Conservation (phyloP, 1,140 invertebrate genomes). For the Cheumatopsyche charites region DNA sequence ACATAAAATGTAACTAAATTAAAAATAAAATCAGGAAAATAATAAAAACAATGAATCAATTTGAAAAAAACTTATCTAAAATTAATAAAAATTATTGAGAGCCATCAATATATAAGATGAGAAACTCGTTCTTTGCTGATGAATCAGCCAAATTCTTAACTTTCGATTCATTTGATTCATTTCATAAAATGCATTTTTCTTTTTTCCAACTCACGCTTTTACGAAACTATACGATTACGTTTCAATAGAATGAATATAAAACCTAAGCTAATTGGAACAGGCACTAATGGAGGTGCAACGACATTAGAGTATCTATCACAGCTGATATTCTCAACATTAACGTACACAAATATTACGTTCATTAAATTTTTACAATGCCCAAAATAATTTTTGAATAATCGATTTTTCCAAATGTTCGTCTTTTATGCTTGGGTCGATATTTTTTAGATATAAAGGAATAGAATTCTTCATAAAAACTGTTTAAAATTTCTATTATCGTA, state of each 20-base stretch:
- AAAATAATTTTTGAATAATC: too few relatives aligned
- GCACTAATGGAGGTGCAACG: background rate
- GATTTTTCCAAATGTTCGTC: too few relatives aligned
- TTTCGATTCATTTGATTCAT: background rate
- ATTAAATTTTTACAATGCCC: too few relatives aligned
- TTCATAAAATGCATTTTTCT: background rate
- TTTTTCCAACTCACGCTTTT: background rate
- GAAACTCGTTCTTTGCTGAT: slow-evolving; percentile 1
- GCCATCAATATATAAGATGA: background rate
- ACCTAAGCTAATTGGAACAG: background rate
- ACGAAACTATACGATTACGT: background rate
- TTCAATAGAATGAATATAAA: background rate
- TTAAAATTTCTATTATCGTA: too few relatives aligned
- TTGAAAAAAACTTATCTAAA: too few relatives aligned
- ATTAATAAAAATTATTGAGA: background rate
- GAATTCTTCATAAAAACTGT: too few relatives aligned
- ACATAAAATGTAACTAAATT: too few relatives aligned
- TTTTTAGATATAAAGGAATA: too few relatives aligned
- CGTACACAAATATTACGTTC: too few relatives aligned
- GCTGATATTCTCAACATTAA: slow-evolving; percentile 3
- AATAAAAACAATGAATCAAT: too few relatives aligned
- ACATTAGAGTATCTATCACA: background rate
- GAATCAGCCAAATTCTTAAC: background rate
- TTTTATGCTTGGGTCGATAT: too few relatives aligned
- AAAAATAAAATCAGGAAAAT: too few relatives aligned